These are phyloP conservation scores for Microcebus murinus DNA, from an alignment of 2,113 vertebrate species.

Conservation along the genomic window DNA sequence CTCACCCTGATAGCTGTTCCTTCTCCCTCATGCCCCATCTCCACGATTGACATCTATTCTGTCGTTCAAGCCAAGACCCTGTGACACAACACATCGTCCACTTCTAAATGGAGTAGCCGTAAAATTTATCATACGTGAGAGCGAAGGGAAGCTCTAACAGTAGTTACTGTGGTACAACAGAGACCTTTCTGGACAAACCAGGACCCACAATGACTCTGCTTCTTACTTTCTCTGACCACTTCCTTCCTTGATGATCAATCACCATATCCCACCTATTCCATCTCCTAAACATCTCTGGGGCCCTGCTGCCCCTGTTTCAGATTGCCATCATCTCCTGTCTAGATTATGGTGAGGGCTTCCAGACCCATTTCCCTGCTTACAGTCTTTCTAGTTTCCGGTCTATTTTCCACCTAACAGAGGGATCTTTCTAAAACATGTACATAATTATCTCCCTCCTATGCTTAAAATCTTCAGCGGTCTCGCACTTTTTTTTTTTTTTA, in stretches of 20 bases:
- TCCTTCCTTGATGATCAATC: background rate
- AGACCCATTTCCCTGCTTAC: background rate
- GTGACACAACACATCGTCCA: background rate
- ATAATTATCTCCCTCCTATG: background rate
- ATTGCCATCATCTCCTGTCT: background rate
- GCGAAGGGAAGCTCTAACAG: background rate
- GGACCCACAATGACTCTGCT: fast-evolving
- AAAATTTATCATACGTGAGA: background rate
- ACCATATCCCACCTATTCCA: background rate
- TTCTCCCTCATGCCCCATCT: background rate
- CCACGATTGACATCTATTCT: background rate
- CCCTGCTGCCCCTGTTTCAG: background rate
- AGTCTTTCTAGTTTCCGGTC: background rate
- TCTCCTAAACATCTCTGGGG: background rate
- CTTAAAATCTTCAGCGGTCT: background rate
- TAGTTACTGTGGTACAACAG: background rate
- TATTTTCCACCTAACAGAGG: background rate
- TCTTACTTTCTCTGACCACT: background rate
- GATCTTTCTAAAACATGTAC: background rate
- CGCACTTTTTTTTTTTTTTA: background rate
- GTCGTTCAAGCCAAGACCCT: background rate
- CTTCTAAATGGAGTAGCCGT: background rate
- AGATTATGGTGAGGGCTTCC: background rate
- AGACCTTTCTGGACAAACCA: background rate
- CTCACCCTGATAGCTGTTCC: background rate